Evolutionary conservation across 1,140 invertebrate genomes (phyloP), one percentile per base, ranked within the genome.

Genomic region (Cotesia vestalis): DNA sequence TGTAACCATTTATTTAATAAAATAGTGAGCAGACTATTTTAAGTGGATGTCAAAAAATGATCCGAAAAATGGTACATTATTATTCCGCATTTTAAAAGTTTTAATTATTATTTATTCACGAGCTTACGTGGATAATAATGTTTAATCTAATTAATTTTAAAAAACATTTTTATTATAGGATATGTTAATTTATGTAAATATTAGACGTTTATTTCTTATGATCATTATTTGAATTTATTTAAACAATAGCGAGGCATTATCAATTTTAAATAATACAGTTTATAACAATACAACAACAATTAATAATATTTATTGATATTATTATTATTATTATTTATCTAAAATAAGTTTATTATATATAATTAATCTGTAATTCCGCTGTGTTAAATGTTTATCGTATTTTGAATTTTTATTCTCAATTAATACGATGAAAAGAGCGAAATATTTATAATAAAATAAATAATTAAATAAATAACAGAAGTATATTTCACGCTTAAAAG

Each of bases 131-230:
- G n/a, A 80, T 74, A 76, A 73, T 72, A 78, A 74, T 78, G 79
- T 76, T 79, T 78, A 73, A 77, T 75, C 55, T 80, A 78, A 81
- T 75, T 73, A 72, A 79, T 59, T 75, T 80, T 64, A 17, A 78
- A 77, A 78, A 73, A 76, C 74, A 78, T 75, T 72, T 80, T 76
- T 75, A 77, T 76, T 69, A 63, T 78, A 27, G 3, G 27, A 27
- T 27, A 76, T 68, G 66, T 79, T 77, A 78, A 77, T 83, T 72
- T 75, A 76, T 81, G 81, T 83, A 83, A 78, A 83, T 83, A 83
- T 79, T 82, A 80, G 72, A 73, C 73, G 73, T 77, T 73, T 61
- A 75, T 72, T 71, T 62, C 38, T 67, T 76, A 61, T 62, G 68
- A 74, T 78, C 34, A 60, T 67, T 53, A 60, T 61, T 38, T 69